Conservation (phyloP, 1,140 invertebrate genomes). For the Leptinotarsa defecta region DNA sequence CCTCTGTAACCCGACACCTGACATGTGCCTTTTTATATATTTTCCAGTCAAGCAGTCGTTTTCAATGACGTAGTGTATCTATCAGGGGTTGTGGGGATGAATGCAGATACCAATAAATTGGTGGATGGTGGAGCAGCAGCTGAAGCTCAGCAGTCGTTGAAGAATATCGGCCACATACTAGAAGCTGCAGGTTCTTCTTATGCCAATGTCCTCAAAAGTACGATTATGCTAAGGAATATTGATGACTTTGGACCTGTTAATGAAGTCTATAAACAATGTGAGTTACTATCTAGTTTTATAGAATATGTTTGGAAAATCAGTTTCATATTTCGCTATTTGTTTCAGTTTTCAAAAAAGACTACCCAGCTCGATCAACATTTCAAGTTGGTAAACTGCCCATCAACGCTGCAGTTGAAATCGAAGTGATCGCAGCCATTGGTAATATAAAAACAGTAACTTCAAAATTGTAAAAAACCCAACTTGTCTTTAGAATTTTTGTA, state of each 20-base stretch:
- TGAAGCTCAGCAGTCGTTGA: conserved; percentile 76
- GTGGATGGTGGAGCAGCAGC: conserved; percentile 73
- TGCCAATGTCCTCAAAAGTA: conserved; percentile 82
- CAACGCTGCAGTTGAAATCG: conserved; percentile 78
- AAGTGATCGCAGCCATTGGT: conserved; percentile 76
- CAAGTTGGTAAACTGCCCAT: conserved; percentile 78
- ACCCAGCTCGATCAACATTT: conserved; percentile 78
- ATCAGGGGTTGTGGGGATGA: conserved; percentile 82
- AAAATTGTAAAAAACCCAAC: conserved; percentile 9
- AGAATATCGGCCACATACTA: conserved; percentile 77
- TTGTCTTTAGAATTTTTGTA: too few relatives aligned
- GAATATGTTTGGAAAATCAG: neutral
- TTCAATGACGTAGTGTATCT: conserved; percentile 82
- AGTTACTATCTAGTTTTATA: neutral
- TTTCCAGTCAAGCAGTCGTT: conserved; percentile 78
- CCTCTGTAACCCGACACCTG: neutral
- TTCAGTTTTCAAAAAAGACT: conserved; percentile 69
- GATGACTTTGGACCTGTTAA: conserved; percentile 81
- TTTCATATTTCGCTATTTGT: neutral
- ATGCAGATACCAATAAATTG: conserved; percentile 68
- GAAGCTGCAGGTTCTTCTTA: conserved; percentile 72
- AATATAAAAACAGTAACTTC: conserved; percentile 9
- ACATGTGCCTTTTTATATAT: neutral
- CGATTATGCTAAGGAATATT: conserved; percentile 80
- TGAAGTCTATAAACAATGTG: conserved; percentile 78